Conservation (phyloP, 2,113 vertebrate species). For the Phyllostomus hastatus region DNA sequence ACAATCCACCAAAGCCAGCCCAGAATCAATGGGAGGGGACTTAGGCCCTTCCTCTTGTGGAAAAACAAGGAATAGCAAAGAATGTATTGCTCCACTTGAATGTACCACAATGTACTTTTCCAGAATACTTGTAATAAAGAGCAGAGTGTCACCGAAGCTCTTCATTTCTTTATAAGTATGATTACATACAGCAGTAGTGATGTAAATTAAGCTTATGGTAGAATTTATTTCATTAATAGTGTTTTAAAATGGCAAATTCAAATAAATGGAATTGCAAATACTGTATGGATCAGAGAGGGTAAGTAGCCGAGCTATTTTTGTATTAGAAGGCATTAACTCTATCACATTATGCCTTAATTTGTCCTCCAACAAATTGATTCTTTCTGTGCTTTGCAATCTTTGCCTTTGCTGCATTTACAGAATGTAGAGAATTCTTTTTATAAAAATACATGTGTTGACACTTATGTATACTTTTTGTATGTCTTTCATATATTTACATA, state of each 20-base stretch:
- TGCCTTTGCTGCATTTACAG: background rate
- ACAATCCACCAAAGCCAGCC: background rate
- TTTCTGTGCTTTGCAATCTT: background rate
- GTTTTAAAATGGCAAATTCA: background rate
- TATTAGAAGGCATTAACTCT: background rate
- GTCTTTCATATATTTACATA: background rate
- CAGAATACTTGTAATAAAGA: background rate
- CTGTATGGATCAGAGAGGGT: background rate
- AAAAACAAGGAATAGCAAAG: background rate
- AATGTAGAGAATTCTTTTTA: background rate
- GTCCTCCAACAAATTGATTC: background rate
- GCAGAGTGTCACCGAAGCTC: background rate
- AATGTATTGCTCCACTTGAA: background rate
- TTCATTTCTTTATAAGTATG: background rate
- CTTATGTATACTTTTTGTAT: background rate
- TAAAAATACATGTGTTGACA: background rate
- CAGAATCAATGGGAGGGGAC: background rate
- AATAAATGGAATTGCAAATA: background rate
- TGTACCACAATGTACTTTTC: background rate
- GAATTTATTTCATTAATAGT: background rate
- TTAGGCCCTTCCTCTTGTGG: background rate
- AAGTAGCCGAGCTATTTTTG: no score
- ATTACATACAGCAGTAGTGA: background rate
- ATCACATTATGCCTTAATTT: background rate
- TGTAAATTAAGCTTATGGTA: background rate